A percentile compares a stretch with the other conserved stretches of the same genome.
Conservation (phyloP, 2,113 vertebrate genomes). For the Lasiurus borealis region DNA sequence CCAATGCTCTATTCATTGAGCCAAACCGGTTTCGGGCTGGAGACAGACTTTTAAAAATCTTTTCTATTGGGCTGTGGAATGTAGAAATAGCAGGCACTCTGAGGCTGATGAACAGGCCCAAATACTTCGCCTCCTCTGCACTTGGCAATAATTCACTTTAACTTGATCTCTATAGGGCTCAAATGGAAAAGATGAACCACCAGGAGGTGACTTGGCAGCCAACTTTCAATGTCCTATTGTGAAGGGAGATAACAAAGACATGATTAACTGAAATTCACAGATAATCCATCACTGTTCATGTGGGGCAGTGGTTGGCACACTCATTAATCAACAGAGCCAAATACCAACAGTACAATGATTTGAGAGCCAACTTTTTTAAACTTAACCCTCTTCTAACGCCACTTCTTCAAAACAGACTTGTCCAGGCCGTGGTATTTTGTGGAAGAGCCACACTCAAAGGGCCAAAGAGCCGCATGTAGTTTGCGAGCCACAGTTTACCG, state of each 20-base stretch:
- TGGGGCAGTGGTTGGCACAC: too few relatives aligned
- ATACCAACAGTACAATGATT: too few relatives aligned
- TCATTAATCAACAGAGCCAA: too few relatives aligned
- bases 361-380: too few relatives aligned
- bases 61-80: slow-evolving; percentile 16
- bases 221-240: neutral
- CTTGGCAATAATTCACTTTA: slow-evolving; percentile 46
- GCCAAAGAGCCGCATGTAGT: too few relatives aligned
- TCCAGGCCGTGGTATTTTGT: too few relatives aligned
- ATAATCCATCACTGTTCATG: neutral
- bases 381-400: too few relatives aligned
- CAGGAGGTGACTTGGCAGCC: neutral
- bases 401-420: too few relatives aligned
- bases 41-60: neutral
- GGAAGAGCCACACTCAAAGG: too few relatives aligned
- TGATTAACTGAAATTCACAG: slow-evolving; percentile 10
- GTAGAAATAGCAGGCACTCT: neutral
- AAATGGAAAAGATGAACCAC: neutral
- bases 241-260: neutral
- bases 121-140: slow-evolving; percentile 13
- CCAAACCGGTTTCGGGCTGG: neutral
- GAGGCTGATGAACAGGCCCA: neutral
- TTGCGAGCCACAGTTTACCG: too few relatives aligned
- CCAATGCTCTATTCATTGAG: too few relatives aligned
- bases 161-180: neutral